A percentile compares a stretch with the other conserved stretches of the same genome.
phyloP scores from a whole-genome alignment of 2,113 vertebrate genomes.

The Melanerpes aurifrons region DNA sequence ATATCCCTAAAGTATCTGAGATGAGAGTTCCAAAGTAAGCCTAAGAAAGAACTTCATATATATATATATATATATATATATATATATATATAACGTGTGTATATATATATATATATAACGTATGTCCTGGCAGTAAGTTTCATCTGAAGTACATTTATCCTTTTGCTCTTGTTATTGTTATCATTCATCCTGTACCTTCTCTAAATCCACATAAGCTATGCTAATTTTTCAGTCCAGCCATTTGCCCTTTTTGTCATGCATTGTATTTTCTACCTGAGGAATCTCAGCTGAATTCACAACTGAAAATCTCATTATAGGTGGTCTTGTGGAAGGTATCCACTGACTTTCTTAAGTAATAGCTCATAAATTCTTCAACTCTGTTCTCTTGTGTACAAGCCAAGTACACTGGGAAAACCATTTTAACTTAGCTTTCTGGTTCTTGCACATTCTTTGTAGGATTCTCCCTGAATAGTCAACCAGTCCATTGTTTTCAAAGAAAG shows the following conservation, averaged over 20 bases:
- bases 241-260: background rate
- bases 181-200: background rate
- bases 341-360: background rate
- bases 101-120: background rate
- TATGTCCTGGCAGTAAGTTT: background rate
- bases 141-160: background rate
- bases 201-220: background rate
- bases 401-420: background rate
- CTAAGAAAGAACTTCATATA: background rate
- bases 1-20: background rate
- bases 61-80: background rate
- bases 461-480: background rate
- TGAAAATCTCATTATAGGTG: background rate
- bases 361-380: background rate
- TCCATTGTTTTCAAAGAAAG: background rate
- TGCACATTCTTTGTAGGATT: background rate
- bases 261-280: background rate
- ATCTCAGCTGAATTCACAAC: background rate
- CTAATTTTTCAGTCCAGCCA: background rate
- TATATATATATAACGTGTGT: background rate
- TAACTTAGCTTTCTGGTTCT: background rate
- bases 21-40: background rate
- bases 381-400: background rate
- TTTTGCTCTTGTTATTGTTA: background rate
- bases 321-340: background rate